Percentiles rank a stretch among this genome's conserved stretches.
Evolutionary conservation across 2,797 vertebrate genomes (phyloP).

Genomic region (Cynopterus sphinx): DNA sequence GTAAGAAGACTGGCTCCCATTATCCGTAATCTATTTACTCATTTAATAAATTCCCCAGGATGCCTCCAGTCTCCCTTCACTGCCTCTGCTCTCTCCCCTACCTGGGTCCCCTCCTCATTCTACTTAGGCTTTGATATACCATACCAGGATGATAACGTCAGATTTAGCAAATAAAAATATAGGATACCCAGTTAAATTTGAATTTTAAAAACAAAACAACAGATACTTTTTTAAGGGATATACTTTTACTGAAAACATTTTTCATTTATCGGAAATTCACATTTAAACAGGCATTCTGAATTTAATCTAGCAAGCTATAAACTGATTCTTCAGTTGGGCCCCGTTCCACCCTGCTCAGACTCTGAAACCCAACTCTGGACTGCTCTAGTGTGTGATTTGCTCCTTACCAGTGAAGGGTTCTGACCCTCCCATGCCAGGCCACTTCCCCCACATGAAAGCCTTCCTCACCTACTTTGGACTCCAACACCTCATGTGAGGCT

Average conservation of each 20-base stretch:
- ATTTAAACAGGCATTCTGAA: background rate
- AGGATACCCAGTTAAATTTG: background rate
- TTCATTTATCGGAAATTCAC: background rate
- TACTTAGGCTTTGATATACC: background rate
- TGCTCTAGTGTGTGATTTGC: background rate
- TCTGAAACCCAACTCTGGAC: background rate
- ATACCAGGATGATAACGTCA: background rate
- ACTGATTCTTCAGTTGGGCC: background rate
- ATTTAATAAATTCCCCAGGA: background rate
- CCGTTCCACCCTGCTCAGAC: background rate
- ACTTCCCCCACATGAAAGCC: background rate
- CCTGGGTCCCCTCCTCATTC: background rate
- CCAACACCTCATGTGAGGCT: background rate
- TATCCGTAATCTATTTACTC: background rate
- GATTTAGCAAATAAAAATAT: background rate
- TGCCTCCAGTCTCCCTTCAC: background rate
- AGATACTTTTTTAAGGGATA: background rate
- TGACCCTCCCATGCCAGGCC: background rate
- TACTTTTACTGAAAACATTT: background rate
- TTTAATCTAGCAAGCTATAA: background rate
- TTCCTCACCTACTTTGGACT: background rate
- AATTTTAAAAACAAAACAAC: constrained; percentile 19
- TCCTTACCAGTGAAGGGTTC: background rate
- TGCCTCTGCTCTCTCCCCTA: background rate
- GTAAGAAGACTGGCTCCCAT: background rate